These are phyloP conservation scores for Phrynocephalus guinanensis DNA, from an alignment of 2,797 vertebrate species.

Conservation along the genomic window DNA sequence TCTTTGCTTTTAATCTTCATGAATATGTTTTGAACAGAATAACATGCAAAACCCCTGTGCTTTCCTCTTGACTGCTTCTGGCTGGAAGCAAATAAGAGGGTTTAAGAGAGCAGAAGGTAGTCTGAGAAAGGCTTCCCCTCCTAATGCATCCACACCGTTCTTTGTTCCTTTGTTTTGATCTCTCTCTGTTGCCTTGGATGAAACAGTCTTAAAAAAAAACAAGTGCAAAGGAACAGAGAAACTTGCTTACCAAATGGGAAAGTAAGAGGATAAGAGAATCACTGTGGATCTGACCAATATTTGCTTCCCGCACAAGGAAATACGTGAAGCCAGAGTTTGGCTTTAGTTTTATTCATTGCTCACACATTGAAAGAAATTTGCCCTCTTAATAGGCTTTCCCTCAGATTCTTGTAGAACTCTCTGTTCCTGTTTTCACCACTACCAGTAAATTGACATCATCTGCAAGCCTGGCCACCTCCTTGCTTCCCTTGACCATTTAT, in stretches of 20 bases:
- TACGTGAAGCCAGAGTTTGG: too few relatives aligned
- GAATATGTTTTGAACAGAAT: neutral
- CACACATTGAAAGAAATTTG: too few relatives aligned
- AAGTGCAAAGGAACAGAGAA: neutral
- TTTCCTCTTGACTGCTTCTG: neutral
- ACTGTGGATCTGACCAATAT: too few relatives aligned
- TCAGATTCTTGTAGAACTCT: too few relatives aligned
- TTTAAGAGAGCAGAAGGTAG: neutral
- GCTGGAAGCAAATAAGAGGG: neutral
- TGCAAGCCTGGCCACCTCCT: too few relatives aligned
- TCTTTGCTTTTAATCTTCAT: neutral
- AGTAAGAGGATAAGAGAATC: neutral
- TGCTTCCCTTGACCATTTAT: too few relatives aligned
- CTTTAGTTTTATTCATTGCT: too few relatives aligned
- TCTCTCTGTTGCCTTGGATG: neutral
- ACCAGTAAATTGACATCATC: too few relatives aligned
- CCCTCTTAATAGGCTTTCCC: too few relatives aligned
- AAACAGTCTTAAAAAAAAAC: neutral
- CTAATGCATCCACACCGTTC: neutral
- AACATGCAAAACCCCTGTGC: neutral
- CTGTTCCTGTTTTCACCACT: too few relatives aligned
- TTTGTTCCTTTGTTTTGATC: neutral
- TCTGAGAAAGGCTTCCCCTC: neutral
- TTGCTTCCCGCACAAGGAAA: too few relatives aligned
- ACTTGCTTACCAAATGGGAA: neutral